Percentiles rank a stretch among this genome's conserved stretches.
Evolutionary conservation across 2,888 invertebrate species (phyloP).

Genomic region (Steromphala cineraria): DNA sequence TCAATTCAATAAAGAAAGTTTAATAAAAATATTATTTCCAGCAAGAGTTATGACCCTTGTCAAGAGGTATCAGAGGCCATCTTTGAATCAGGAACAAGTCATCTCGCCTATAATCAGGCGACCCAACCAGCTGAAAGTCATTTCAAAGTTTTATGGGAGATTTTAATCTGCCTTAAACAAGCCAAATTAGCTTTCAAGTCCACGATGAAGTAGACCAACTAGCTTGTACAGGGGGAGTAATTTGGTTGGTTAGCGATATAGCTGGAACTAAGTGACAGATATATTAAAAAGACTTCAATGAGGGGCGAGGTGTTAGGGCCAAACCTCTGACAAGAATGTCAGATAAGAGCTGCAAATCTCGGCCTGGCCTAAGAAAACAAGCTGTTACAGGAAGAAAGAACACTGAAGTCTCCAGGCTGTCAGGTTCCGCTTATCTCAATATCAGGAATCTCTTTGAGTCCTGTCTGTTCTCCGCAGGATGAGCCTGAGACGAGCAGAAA

Average conservation of each 20-base stretch:
- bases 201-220: background rate
- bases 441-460: conserved; percentile 19
- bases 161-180: conserved; percentile 20
- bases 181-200: conserved; percentile 18
- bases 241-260: background rate
- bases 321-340: conserved; percentile 11
- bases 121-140: conserved; percentile 3
- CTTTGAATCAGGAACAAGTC: background rate
- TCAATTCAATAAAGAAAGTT: no score
- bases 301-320: background rate
- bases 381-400: conserved; percentile 9
- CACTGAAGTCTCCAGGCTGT: background rate
- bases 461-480: background rate
- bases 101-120: background rate
- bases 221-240: background rate
- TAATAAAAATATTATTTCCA: no score
- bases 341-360: background rate
- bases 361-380: background rate
- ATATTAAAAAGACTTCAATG: background rate
- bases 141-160: conserved; percentile 8
- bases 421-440: background rate
- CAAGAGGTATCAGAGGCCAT: background rate
- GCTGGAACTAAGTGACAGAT: background rate
- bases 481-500: no score
- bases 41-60: no score